phyloP scores from a whole-genome alignment of 2,888 invertebrate species.

The Aleiodes testaceus region DNA sequence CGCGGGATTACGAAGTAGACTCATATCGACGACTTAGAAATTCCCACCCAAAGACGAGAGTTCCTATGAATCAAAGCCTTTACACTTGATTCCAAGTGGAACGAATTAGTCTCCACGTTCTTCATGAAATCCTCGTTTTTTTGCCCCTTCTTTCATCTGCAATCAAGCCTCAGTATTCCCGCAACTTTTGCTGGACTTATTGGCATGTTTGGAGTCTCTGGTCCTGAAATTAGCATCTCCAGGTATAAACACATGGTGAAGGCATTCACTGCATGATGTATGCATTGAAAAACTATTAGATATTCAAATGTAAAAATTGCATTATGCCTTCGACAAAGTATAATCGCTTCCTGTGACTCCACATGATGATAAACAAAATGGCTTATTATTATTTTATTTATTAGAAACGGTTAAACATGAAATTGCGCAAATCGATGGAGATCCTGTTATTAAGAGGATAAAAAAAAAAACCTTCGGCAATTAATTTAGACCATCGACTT shows the following conservation, averaged over 20 bases:
- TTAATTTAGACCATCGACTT: constrained; percentile 61
- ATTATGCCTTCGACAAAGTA: constrained; percentile 59
- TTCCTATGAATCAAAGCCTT: constrained; percentile 62
- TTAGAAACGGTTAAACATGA: constrained; percentile 43
- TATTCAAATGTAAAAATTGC: constrained; percentile 68
- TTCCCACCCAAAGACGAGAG: constrained; percentile 54
- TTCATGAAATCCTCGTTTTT: not conserved
- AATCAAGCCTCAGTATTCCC: not conserved
- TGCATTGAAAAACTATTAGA: constrained; percentile 70
- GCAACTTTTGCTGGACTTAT: not conserved
- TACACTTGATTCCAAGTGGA: constrained; percentile 57
- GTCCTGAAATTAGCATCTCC: constrained; percentile 61
- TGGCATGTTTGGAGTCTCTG: not conserved
- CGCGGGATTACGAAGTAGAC: constrained; percentile 62
- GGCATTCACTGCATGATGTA: constrained; percentile 67
- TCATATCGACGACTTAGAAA: constrained; percentile 68
- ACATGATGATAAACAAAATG: constrained; percentile 60
- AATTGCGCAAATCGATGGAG: too few relatives aligned
- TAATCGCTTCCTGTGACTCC: constrained; percentile 54
- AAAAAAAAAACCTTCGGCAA: too few relatives aligned
- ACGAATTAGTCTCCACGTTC: constrained; percentile 61
- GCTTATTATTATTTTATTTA: constrained; percentile 61
- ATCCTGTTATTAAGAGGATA: too few relatives aligned
- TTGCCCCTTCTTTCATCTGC: not conserved
- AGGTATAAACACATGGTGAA: constrained; percentile 52